Percentiles rank a stretch among this genome's conserved stretches.
Conservation (phyloP, 2,888 invertebrate species). For the Polymixis flavicincta region DNA sequence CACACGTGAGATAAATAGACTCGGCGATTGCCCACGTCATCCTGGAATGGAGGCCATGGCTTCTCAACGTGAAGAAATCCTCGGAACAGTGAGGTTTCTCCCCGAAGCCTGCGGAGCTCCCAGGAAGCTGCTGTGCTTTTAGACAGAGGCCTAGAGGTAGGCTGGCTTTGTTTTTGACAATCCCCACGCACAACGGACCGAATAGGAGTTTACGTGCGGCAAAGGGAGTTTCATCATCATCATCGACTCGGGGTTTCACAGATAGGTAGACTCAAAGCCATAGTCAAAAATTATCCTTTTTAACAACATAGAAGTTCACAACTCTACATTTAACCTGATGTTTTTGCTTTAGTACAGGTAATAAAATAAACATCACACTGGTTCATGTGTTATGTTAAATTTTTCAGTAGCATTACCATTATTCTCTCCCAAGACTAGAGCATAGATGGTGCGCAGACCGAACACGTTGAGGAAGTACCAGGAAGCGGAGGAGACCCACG, state of each 20-base stretch:
- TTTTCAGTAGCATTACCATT: constrained; percentile 91
- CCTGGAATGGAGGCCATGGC: no score
- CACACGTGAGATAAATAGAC: not conserved
- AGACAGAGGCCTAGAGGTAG: no score
- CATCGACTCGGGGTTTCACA: no score
- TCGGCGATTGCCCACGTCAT: not conserved
- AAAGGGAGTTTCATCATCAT: no score
- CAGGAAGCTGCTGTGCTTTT: no score
- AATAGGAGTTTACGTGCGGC: no score
- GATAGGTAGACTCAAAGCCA: not conserved
- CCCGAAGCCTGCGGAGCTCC: no score
- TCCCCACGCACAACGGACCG: no score
- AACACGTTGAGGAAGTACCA: constrained; percentile 99
- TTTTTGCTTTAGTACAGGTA: not conserved
- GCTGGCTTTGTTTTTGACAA: no score
- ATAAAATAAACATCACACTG: not conserved
- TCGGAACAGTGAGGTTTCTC: no score
- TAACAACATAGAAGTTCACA: not conserved
- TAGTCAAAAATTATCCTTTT: not conserved
- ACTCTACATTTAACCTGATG: not conserved
- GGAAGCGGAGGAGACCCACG: constrained; percentile 99
- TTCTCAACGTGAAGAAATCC: no score
- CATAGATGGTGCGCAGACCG: constrained; percentile 99
- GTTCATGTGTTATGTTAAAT: not conserved
- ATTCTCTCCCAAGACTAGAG: constrained; percentile 99